phyloP scores from a whole-genome alignment of 2,797 vertebrate genomes.

The Lithobates pipiens region DNA sequence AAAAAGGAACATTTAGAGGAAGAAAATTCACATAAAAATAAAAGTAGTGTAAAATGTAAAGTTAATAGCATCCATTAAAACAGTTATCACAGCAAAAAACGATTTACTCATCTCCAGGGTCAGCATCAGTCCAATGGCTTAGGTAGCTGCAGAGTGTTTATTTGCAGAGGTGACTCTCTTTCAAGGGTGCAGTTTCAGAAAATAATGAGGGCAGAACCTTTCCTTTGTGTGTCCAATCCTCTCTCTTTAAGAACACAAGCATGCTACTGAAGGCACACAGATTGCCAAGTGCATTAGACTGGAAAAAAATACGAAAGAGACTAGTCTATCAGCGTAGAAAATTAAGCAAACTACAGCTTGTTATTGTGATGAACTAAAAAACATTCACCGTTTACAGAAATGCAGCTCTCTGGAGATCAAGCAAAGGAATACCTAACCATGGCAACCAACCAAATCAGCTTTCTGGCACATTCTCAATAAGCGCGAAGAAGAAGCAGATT shows the following conservation, averaged over 20 bases:
- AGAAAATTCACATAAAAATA: neutral
- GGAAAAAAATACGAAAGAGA: slow-evolving; percentile 2
- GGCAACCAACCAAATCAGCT: slow-evolving; percentile 68
- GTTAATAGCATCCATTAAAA: neutral
- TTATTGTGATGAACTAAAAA: slow-evolving; percentile 64
- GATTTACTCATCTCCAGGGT: slow-evolving; percentile 19
- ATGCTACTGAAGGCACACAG: neutral
- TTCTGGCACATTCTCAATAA: slow-evolving; percentile 68
- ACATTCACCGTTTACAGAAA: slow-evolving; percentile 64
- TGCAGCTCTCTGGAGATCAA: slow-evolving; percentile 64
- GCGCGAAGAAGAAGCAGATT: slow-evolving; percentile 67
- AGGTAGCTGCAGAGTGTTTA: slow-evolving; percentile 5
- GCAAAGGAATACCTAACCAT: slow-evolving; percentile 66
- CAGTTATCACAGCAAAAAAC: neutral
- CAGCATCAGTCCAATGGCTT: neutral
- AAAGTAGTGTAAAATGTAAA: neutral
- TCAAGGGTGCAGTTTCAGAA: neutral
- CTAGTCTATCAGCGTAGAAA: slow-evolving; percentile 28
- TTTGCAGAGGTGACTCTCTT: neutral
- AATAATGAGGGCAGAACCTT: slow-evolving; percentile 24
- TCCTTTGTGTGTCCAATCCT: slow-evolving; percentile 1
- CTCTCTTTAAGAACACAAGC: neutral
- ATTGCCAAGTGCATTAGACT: neutral
- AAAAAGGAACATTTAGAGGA: neutral
- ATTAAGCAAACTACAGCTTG: slow-evolving; percentile 54